Evolutionary conservation across 2,888 invertebrate genomes (phyloP), one percentile per base, ranked within the genome.

Genomic region (Nemotelus pantherinus): DNA sequence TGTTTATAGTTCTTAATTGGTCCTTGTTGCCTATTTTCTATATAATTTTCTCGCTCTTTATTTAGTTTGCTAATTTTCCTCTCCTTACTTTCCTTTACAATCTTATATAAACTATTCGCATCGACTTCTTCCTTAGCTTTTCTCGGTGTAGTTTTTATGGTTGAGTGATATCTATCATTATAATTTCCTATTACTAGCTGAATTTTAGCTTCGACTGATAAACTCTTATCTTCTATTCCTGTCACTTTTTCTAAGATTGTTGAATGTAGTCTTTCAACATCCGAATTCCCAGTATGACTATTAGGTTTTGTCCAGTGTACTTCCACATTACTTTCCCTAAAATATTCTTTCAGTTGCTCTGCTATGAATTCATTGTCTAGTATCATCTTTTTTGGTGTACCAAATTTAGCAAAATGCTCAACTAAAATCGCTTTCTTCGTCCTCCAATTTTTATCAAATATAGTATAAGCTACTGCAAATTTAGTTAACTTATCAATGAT

Each of bases 191-290:
- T n/a, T 45, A 65, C 77, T 55, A 78, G 9, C 63, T 79, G 79
- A 43, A 79, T 64, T 74, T 79, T 80, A 74, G 68, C 70, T 77
- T 80, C 79, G 25, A 78, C 7, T 76, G 78, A 79, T 5, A 78
- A 41, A 25, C 76, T 64, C 41, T 70, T 77, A 76, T 78, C 78
- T 10, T 77, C 78, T 9, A 80, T 78, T 10, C 74, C 77, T 77
- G 75, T 78, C 57, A 79, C 67, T 75, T 81, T 81, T 77, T 80
- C 80, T 77, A 79, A 77, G 45, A 80, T 67, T 55, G 80, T 80
- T 41, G 79, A 80, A 63, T 81, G 80, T 45, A 80, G 48, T 64
- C 80, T 78, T 76, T 25, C 50, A 9, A 68, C 68, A 48, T 68
- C 41, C 41, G 68, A 48, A 68, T 50, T 68, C 7, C 48, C 68